Percentiles rank a stretch among this genome's conserved stretches.
These are phyloP conservation scores for Campoletis raptor DNA, from an alignment of 2,888 invertebrate species.

Conservation along the genomic window DNA sequence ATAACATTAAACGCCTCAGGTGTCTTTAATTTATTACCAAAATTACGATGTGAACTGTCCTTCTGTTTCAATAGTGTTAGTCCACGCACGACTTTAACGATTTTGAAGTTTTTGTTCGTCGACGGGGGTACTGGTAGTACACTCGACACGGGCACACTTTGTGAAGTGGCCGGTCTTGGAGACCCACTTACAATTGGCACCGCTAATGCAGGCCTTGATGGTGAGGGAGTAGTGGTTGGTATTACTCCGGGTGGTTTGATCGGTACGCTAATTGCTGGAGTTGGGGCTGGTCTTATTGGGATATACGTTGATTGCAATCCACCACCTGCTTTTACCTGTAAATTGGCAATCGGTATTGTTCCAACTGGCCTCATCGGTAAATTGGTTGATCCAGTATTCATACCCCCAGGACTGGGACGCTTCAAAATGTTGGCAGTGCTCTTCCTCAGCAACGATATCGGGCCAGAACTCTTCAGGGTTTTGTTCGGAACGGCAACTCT, in stretches of 20 bases:
- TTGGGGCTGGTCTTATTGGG: constrained; percentile 40
- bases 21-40: constrained; percentile 73
- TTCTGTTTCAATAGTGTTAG: constrained; percentile 69
- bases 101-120: constrained; percentile 74
- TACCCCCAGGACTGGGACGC: constrained; percentile 60
- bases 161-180: constrained; percentile 11
- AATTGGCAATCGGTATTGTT: constrained; percentile 15
- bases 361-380: constrained; percentile 33
- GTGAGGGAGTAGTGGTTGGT: constrained; percentile 63
- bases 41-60: constrained; percentile 57
- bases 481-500: constrained; percentile 78
- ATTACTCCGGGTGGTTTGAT: constrained; percentile 37
- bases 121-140: constrained; percentile 22
- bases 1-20: constrained; percentile 80
- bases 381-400: constrained; percentile 14
- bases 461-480: constrained; percentile 70
- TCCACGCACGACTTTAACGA: constrained; percentile 76
- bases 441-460: constrained; percentile 79
- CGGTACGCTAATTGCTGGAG: constrained; percentile 26
- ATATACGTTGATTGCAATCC: constrained; percentile 26
- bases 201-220: constrained; percentile 45
- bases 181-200: constrained; percentile 27
- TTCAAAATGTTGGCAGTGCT: constrained; percentile 77
- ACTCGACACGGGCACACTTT: constrained; percentile 41
- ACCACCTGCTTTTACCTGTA: constrained; percentile 31